These are phyloP conservation scores for Andrena haemorrhoa DNA, from an alignment of 2,888 invertebrate species.

Conservation along the genomic window DNA sequence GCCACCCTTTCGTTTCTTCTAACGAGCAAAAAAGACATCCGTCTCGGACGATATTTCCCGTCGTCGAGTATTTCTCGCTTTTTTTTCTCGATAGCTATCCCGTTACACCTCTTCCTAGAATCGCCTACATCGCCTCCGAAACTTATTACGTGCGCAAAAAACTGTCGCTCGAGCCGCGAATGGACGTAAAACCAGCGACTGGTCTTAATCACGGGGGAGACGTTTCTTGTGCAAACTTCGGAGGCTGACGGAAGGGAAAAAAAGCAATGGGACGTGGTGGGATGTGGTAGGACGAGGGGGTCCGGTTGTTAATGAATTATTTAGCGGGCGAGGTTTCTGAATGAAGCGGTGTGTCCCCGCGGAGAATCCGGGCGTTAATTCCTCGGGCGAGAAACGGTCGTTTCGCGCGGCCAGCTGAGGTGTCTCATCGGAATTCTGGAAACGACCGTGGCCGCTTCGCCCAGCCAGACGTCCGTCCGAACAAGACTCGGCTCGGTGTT, in stretches of 20 bases:
- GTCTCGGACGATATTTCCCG: slow-evolving; percentile 6
- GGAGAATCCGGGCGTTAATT: slow-evolving; percentile 41
- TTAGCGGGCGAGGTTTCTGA: slow-evolving; percentile 29
- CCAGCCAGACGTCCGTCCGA: slow-evolving; percentile 72
- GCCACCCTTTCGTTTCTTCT: slow-evolving; percentile 51
- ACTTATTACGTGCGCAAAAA: not conserved
- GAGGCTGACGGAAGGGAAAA: not conserved
- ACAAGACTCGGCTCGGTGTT: slow-evolving; percentile 72
- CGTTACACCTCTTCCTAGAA: not conserved
- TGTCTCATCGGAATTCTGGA: slow-evolving; percentile 76
- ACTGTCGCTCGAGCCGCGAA: not conserved
- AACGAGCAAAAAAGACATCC: slow-evolving; percentile 53
- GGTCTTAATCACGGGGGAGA: not conserved
- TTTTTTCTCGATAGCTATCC: slow-evolving; percentile 2
- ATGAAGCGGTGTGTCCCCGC: slow-evolving; percentile 34
- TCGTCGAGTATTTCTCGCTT: not conserved
- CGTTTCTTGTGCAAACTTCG: not conserved
- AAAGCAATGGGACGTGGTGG: no score
- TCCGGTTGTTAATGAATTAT: slow-evolving; percentile 47
- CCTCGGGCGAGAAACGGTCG: slow-evolving; percentile 41
- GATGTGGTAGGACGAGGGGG: no score
- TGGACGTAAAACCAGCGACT: not conserved
- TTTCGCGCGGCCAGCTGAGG: slow-evolving; percentile 65
- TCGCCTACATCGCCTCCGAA: no score
- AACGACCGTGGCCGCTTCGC: slow-evolving; percentile 66